These are phyloP conservation scores for Porites rus DNA, from an alignment of 92 coral and sea anemone genomes.

Conservation along the genomic window DNA sequence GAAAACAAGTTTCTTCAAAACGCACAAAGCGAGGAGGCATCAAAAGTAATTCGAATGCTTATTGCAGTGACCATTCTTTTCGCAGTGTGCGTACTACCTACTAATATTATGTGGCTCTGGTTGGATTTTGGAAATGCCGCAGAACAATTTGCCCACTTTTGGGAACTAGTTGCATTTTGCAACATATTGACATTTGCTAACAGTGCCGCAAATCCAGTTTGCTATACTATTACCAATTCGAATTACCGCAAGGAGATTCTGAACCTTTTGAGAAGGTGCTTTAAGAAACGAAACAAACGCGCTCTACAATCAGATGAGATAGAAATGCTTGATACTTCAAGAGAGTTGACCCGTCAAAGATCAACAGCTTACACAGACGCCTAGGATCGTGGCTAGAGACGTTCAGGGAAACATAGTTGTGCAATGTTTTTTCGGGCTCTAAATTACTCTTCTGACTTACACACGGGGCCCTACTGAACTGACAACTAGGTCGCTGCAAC, in stretches of 20 bases:
- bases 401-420: background rate
- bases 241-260: constrained; percentile 82
- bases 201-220: constrained; percentile 96
- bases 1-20: constrained; percentile 71
- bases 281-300: background rate
- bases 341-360: constrained; percentile 11
- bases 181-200: constrained; percentile 91
- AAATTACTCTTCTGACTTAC: too few species aligned
- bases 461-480: too few species aligned
- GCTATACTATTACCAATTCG: constrained; percentile 84
- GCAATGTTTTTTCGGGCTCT: too few species aligned
- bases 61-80: constrained; percentile 83
- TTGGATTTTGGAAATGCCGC: constrained; percentile 90
- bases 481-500: too few species aligned
- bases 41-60: constrained; percentile 91
- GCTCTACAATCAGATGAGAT: constrained; percentile 30
- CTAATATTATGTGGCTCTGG: constrained; percentile 96
- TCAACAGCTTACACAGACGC: background rate
- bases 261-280: constrained; percentile 38
- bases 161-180: constrained; percentile 91
- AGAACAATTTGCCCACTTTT: constrained; percentile 64
- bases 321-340: constrained; percentile 29
- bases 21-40: constrained; percentile 79
- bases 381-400: background rate
- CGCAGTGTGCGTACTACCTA: constrained; percentile 90